Evolutionary conservation across 1,140 invertebrate species (phyloP), one percentile per base, ranked within the genome.

Genomic region (Pectinophora gossypiella): DNA sequence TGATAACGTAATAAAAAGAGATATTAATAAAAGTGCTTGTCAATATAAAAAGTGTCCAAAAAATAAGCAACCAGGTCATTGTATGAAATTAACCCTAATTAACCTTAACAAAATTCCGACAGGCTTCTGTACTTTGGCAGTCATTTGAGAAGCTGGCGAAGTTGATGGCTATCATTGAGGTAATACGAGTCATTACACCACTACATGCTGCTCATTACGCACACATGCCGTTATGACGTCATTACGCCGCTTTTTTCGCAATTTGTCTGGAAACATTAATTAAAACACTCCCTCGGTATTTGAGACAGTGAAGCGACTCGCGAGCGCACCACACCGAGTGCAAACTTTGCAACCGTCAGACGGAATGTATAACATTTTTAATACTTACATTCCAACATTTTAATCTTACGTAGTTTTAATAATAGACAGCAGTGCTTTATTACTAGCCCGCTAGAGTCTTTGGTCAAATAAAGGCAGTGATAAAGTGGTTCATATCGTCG

Each of bases 201-300:
- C 64, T 54, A 64, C 49, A 45, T 19, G 48, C 32, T 48, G 40
- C 68, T 61, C 59, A 70, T 70, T 70, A 67, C 50, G 54, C 66
- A 56, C 55, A 56, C 64, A 65, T 61, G 56, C 56, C 42, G 50
- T 19, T 63, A 66, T 75, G 76, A 80, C 75, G 73, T 77, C 78
- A 80, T 80, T 76, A 72, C 63, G 46, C 54, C 68, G 68, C 53
- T 81, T 81, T 85, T 82, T 82, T 85, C 64, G 68, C 68, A 76
- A 79, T 81, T 82, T 76, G 74, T 73, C 64, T 63, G 61, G 57
- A 62, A 74, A 79, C 68, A 81, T 79, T 81, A 85, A 81, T 81
- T 82, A 82, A 79, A 80, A 77, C 65, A 73, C 74, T 75, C 76
- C 76, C 72, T 64, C 67, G 74, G 65, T 67, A 72, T 76, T 77